phyloP scores from a whole-genome alignment of 2,888 invertebrate genomes.

The Empis stercorea region DNA sequence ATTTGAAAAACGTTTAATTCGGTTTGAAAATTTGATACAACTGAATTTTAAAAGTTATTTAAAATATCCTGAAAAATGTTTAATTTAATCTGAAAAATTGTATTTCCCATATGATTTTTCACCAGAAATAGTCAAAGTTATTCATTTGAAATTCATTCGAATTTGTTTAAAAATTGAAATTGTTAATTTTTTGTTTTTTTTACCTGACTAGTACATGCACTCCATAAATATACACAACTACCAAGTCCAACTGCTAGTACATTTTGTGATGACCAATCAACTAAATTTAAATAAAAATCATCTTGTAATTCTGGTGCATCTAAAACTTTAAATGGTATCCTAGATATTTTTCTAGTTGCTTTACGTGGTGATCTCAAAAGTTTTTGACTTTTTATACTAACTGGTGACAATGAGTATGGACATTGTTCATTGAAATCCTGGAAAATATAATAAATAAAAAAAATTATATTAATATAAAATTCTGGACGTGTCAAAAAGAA shows the following conservation, averaged over 20 bases:
- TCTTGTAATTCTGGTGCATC: conserved; percentile 51
- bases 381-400: conserved; percentile 91
- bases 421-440: conserved; percentile 70
- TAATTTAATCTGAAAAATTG: too few relatives aligned
- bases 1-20: too few relatives aligned
- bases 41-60: too few relatives aligned
- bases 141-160: too few relatives aligned
- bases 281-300: conserved; percentile 97
- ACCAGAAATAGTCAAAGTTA: too few relatives aligned
- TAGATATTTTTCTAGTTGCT: conserved; percentile 94
- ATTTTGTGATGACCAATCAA: conserved; percentile 99
- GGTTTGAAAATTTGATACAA: too few relatives aligned
- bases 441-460: conserved; percentile 28
- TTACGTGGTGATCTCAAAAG: conserved; percentile 88
- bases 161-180: too few relatives aligned
- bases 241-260: conserved; percentile 95
- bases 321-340: conserved; percentile 84
- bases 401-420: conserved; percentile 88
- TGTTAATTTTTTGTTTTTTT: background rate
- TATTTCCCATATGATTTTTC: too few relatives aligned
- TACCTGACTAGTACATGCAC: conserved; percentile 93
- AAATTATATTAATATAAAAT: background rate
- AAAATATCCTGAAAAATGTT: too few relatives aligned
- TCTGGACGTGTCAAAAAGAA: background rate
- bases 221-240: conserved; percentile 97